Evolutionary conservation across 2,888 invertebrate genomes (phyloP).

Genomic region (Pseudococcus jackbeardsleyi): DNA sequence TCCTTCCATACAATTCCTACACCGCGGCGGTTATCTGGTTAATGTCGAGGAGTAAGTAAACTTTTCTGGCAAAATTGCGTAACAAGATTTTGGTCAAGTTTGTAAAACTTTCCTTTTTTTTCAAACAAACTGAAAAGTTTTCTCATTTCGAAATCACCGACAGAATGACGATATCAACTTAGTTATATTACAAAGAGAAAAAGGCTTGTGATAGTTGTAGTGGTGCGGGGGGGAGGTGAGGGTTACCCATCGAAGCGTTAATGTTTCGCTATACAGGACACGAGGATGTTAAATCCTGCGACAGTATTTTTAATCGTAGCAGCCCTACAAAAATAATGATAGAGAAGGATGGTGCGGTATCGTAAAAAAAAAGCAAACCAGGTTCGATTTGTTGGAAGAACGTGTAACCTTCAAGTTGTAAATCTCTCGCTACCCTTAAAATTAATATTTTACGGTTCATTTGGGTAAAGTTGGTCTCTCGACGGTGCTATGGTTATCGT

Average conservation of each 20-base stretch:
- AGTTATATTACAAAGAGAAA: background rate
- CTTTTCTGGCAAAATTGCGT: background rate
- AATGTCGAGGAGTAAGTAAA: background rate
- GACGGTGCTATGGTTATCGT: background rate
- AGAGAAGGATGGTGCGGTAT: background rate
- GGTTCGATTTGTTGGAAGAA: background rate
- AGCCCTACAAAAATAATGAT: background rate
- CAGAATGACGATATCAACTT: background rate
- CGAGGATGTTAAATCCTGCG: background rate
- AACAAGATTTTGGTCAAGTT: constrained; percentile 21
- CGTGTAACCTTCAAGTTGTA: background rate
- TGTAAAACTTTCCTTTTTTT: background rate
- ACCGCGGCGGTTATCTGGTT: background rate
- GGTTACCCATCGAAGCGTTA: background rate
- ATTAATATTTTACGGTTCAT: constrained; percentile 20
- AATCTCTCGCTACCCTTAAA: constrained; percentile 1
- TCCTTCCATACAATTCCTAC: constrained; percentile 1
- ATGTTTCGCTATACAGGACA: background rate
- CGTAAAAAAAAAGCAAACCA: background rate
- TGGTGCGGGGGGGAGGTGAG: background rate
- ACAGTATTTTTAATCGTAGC: background rate
- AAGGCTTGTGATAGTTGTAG: background rate
- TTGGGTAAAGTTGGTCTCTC: background rate
- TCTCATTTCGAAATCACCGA: constrained; percentile 5
- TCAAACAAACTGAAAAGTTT: constrained; percentile 14